These are phyloP conservation scores for Vanessa atalanta DNA, from an alignment of 1,140 invertebrate genomes.

Conservation along the genomic window DNA sequence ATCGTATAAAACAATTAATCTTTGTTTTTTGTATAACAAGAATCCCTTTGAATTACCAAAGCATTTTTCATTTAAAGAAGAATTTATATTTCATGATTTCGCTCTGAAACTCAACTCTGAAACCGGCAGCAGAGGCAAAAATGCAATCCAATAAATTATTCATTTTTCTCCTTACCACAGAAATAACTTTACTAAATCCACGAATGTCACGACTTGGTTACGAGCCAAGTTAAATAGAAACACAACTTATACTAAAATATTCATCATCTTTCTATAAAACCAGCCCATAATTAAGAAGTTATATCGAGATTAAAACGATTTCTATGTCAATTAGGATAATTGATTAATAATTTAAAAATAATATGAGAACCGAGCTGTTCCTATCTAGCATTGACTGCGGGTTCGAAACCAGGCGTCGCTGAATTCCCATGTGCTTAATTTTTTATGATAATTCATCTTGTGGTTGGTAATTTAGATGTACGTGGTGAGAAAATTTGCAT, in stretches of 20 bases:
- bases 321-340: too few species aligned
- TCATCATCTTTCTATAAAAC: not conserved
- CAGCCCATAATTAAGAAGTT: not conserved
- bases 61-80: slow-evolving; percentile 32
- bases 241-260: slow-evolving; percentile 9
- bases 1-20: slow-evolving; percentile 12
- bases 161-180: slow-evolving; percentile 31
- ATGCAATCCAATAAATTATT: slow-evolving; percentile 38
- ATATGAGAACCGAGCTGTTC: too few species aligned
- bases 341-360: too few species aligned
- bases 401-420: too few species aligned
- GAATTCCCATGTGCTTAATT: too few species aligned
- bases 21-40: slow-evolving; percentile 10
- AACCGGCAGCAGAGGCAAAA: slow-evolving; percentile 20
- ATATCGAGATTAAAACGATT: too few species aligned
- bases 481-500: too few species aligned
- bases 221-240: slow-evolving; percentile 18
- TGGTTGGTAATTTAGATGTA: too few species aligned
- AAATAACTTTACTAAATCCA: slow-evolving; percentile 29
- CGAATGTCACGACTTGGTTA: slow-evolving; percentile 16
- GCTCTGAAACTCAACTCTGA: slow-evolving; percentile 26
- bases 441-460: too few species aligned
- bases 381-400: too few species aligned
- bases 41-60: slow-evolving; percentile 27
- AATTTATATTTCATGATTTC: slow-evolving; percentile 32